Evolutionary conservation across 1,140 invertebrate species (phyloP), one percentile per base, ranked within the genome.

Genomic region (Lysiphlebus fabarum): DNA sequence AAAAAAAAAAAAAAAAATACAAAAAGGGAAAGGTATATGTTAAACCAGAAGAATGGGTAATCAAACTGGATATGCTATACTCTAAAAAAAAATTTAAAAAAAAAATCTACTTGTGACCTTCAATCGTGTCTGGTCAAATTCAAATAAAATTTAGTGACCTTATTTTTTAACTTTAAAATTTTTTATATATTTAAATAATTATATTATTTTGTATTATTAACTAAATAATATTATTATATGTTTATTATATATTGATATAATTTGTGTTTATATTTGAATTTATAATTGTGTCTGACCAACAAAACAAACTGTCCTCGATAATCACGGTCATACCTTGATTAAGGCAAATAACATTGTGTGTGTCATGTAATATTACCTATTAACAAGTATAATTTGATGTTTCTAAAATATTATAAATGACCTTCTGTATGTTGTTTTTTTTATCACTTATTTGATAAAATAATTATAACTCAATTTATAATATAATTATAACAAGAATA

Each of bases 61-160:
- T n/a, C 41, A 26, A 17, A 40, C 48, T 51, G 49, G 53, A 12
- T 47, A 48, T 26, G 40, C 41, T 26, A 26, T 58, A 53, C 43
- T 49, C 48, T 49, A 53, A 36, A 42, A n/a, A n/a, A n/a, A n/a
- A n/a, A n/a, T n/a, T n/a, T n/a, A n/a, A n/a, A n/a, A n/a, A n/a
- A n/a, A 43, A 53, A 59, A 58, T 58, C 56, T 50, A 50, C 50
- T 53, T 59, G 58, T 59, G 48, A 59, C 58, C 48, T 59, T 59
- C 43, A 59, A 38, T n/a, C n/a, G n/a, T 50, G 47, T 50, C 43
- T 14, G 40, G 40, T 53, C 56, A 34, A 50, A 36, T 34, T 45
- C 47, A 38, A 57, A n/a, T n/a, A n/a, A n/a, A n/a, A n/a, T n/a
- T n/a, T n/a, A n/a, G n/a, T n/a, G n/a, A n/a, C n/a, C n/a, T n/a